These are phyloP conservation scores for Yoshiicerus persimilis DNA, from an alignment of 1,140 invertebrate genomes.

Conservation along the genomic window DNA sequence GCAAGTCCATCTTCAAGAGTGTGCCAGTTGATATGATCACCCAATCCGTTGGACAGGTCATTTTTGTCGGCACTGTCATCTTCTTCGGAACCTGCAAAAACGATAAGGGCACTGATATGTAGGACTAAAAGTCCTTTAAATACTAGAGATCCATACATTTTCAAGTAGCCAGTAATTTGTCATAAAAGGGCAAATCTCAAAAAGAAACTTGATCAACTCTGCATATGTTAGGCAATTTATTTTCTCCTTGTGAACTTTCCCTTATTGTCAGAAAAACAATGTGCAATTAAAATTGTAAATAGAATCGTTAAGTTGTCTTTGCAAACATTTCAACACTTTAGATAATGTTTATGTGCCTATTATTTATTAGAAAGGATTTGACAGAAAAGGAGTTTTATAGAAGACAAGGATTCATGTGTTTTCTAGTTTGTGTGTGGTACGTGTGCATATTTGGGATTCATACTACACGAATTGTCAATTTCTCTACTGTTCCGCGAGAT, in stretches of 20 bases:
- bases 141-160: background rate
- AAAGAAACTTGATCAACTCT: too few species aligned
- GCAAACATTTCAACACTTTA: too few species aligned
- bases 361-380: too few species aligned
- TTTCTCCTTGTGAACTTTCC: too few species aligned
- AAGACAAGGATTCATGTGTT: background rate
- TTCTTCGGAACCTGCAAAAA: background rate
- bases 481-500: background rate
- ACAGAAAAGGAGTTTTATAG: background rate
- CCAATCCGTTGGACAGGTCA: slow-evolving; percentile 49
- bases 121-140: background rate
- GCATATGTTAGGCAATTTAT: too few species aligned
- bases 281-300: too few species aligned
- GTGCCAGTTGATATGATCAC: slow-evolving; percentile 51
- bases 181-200: too few species aligned
- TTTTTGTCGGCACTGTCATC: background rate
- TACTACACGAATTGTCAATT: background rate
- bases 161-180: background rate
- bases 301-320: too few species aligned
- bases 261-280: too few species aligned
- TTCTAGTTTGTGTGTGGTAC: background rate
- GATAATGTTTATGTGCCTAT: too few species aligned
- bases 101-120: background rate
- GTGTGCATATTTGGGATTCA: background rate
- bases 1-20: slow-evolving; percentile 59